These are phyloP conservation scores for Xiphorhynchus elegans DNA, from an alignment of 2,113 vertebrate species.

Conservation along the genomic window DNA sequence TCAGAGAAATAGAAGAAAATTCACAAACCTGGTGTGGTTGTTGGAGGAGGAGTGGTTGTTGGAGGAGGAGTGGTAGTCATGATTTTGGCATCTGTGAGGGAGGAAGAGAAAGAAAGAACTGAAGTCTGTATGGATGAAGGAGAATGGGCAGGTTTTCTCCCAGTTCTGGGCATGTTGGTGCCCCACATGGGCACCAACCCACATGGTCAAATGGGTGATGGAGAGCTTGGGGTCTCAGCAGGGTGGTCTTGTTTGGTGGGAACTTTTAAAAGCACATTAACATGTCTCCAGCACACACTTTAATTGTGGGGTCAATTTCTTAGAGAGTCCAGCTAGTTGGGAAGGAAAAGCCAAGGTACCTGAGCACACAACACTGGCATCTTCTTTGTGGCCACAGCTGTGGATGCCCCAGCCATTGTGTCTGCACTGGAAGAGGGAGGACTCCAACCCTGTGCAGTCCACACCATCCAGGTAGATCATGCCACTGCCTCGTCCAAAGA, in stretches of 20 bases:
- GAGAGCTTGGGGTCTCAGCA: fast-evolving
- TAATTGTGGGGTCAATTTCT: fast-evolving
- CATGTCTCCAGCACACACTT: fast-evolving
- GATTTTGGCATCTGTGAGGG: fast-evolving
- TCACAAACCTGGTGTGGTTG: neutral
- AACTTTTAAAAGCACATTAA: fast-evolving
- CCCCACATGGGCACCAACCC: too few relatives aligned
- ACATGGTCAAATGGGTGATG: fast-evolving
- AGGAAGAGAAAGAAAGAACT: neutral
- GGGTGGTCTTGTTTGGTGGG: fast-evolving
- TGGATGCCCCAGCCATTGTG: neutral
- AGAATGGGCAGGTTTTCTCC: too few relatives aligned
- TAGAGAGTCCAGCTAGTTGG: fast-evolving
- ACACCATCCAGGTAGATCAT: neutral
- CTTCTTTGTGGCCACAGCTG: constrained; percentile 22
- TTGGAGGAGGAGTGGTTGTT: neutral
- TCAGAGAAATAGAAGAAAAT: fast-evolving
- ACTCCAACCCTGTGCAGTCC: neutral
- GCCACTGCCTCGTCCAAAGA: constrained; percentile 50
- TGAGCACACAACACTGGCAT: constrained; percentile 54
- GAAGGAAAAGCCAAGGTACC: neutral
- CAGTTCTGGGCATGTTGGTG: too few relatives aligned
- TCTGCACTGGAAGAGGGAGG: constrained; percentile 21
- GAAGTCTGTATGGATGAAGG: fast-evolving
- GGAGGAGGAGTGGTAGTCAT: too few relatives aligned